phyloP scores from a whole-genome alignment of 2,888 invertebrate genomes.

The Rhagium mordax region DNA sequence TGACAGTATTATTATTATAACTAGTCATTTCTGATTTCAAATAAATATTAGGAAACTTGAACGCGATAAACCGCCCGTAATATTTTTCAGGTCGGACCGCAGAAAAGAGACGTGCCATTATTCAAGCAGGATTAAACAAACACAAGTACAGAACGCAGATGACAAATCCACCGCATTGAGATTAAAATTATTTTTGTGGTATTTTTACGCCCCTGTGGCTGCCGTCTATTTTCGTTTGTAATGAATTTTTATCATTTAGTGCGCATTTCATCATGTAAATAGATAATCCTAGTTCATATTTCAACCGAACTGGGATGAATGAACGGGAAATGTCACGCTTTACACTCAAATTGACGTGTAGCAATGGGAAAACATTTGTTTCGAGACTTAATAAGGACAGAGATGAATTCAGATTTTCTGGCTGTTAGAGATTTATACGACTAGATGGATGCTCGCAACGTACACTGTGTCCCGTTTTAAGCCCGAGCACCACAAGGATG shows the following conservation, averaged over 20 bases:
- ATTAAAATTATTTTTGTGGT: slow-evolving; percentile 36
- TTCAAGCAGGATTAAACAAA: slow-evolving; percentile 37
- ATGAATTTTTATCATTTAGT: slow-evolving; percentile 34
- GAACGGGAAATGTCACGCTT: slow-evolving; percentile 12
- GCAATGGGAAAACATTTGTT: slow-evolving; percentile 1
- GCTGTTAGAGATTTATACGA: background rate
- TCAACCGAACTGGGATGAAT: slow-evolving; percentile 10
- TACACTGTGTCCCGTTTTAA: too few relatives aligned
- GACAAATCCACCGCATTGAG: slow-evolving; percentile 36
- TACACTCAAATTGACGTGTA: slow-evolving; percentile 7
- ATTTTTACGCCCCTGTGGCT: slow-evolving; percentile 12
- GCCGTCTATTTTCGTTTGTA: slow-evolving; percentile 27
- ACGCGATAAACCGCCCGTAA: too few relatives aligned
- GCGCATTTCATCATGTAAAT: slow-evolving; percentile 30
- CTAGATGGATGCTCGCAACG: background rate
- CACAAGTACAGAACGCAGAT: slow-evolving; percentile 26
- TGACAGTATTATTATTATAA: too few relatives aligned
- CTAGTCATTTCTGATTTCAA: too few relatives aligned
- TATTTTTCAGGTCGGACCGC: background rate
- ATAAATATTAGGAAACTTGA: too few relatives aligned
- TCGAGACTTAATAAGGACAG: background rate
- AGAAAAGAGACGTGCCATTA: slow-evolving; percentile 28
- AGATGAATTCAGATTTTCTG: background rate
- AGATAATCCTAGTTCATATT: slow-evolving; percentile 32
- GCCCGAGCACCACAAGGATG: too few relatives aligned